phyloP scores from a whole-genome alignment of 2,888 invertebrate species.

The Temnothorax unifasciatus region DNA sequence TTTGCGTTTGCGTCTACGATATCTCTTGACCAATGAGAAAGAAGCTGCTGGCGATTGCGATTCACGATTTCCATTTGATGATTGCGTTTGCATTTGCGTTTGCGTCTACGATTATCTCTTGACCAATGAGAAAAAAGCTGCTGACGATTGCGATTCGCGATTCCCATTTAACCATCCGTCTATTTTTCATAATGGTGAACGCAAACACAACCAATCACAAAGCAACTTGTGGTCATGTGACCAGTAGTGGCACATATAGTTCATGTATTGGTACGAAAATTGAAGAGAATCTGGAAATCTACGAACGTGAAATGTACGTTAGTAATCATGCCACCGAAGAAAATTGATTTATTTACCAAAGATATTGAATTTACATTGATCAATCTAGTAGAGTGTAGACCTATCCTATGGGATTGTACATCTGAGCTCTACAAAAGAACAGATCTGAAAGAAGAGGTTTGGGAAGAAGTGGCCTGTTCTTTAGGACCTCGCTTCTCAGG shows the following conservation, averaged over 20 bases:
- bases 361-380: neutral
- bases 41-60: too few relatives aligned
- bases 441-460: neutral
- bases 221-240: neutral
- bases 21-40: too few relatives aligned
- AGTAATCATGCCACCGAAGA: slow-evolving; percentile 2
- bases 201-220: slow-evolving; percentile 10
- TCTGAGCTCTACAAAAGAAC: neutral
- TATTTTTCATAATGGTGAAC: slow-evolving; percentile 22
- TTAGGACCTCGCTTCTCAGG: neutral
- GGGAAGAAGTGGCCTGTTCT: neutral
- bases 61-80: too few relatives aligned
- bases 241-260: neutral
- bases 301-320: neutral
- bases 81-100: neutral
- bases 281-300: too few relatives aligned
- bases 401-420: neutral
- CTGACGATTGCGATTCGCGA: slow-evolving; percentile 2
- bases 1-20: too few relatives aligned
- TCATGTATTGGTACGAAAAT: too few relatives aligned
- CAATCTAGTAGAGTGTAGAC: neutral
- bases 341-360: neutral
- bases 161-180: neutral
- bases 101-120: neutral
- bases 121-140: neutral